phyloP scores from a whole-genome alignment of 2,888 invertebrate genomes.

The Andrena chrysosceles region DNA sequence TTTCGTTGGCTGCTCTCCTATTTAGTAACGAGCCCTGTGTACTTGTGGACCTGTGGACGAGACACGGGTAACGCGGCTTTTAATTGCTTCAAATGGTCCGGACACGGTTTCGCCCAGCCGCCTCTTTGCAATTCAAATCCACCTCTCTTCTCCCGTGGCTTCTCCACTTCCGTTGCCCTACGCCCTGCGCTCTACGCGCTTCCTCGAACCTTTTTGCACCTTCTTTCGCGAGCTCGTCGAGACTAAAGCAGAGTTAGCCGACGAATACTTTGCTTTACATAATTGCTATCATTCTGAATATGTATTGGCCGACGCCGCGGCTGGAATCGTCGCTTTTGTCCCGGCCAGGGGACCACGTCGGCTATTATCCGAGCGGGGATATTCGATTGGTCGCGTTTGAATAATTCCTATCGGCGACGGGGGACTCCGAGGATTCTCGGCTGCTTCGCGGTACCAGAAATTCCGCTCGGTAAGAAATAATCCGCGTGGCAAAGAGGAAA shows the following conservation, averaged over 20 bases:
- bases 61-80: conserved; percentile 32
- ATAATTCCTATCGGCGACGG: neutral
- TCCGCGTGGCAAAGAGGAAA: too few relatives aligned
- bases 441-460: neutral
- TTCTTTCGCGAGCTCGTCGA: neutral
- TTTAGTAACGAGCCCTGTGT: too few relatives aligned
- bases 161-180: conserved; percentile 1
- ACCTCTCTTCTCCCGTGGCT: conserved; percentile 10
- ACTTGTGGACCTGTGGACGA: too few relatives aligned
- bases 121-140: conserved; percentile 68
- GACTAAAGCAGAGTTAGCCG: conserved; percentile 51
- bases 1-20: neutral
- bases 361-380: conserved; percentile 17
- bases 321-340: neutral
- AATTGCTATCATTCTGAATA: conserved; percentile 61
- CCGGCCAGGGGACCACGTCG: neutral
- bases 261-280: conserved; percentile 58
- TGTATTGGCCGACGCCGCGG: conserved; percentile 33
- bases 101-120: conserved; percentile 38
- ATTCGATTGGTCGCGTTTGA: conserved; percentile 42
- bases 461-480: too few relatives aligned
- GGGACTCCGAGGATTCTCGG: neutral
- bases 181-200: neutral
- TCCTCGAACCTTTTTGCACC: neutral
- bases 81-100: conserved; percentile 61